Conservation (phyloP, 2,113 vertebrate species). For the Callospermophilus lateralis region DNA sequence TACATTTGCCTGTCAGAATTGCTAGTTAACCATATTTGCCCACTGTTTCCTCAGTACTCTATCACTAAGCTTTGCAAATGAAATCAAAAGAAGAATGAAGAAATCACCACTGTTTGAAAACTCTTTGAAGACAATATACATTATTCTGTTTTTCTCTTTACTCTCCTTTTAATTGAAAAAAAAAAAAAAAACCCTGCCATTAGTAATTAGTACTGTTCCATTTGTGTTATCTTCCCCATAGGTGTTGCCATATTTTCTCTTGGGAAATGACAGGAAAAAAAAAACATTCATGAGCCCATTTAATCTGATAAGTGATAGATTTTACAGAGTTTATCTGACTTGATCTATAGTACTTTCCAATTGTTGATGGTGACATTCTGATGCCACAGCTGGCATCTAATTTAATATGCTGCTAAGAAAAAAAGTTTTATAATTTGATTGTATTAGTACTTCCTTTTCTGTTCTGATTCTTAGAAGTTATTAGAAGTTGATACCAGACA, state of each 20-base stretch:
- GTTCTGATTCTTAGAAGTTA: not conserved
- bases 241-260: slow-evolving; percentile 48
- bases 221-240: not conserved
- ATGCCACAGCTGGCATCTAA: slow-evolving; percentile 54
- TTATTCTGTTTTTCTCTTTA: slow-evolving; percentile 20
- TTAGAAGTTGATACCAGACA: slow-evolving; percentile 38
- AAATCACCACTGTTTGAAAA: slow-evolving; percentile 48
- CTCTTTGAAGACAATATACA: slow-evolving; percentile 27
- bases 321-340: slow-evolving; percentile 29
- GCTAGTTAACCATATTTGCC: slow-evolving; percentile 61
- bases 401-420: slow-evolving; percentile 56
- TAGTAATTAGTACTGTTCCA: not conserved
- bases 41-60: slow-evolving; percentile 35
- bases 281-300: slow-evolving; percentile 24
- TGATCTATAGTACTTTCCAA: slow-evolving; percentile 36
- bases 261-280: not conserved
- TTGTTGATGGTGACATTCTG: slow-evolving; percentile 51
- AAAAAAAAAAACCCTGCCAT: not conserved
- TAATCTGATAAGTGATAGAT: slow-evolving; percentile 59
- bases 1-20: slow-evolving; percentile 55
- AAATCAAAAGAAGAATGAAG: slow-evolving; percentile 38
- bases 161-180: slow-evolving; percentile 12
- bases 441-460: slow-evolving; percentile 13
- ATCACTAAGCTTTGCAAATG: slow-evolving; percentile 17
- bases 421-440: slow-evolving; percentile 51